Base-by-base conservation (phyloP, 2,113 vertebrate genomes). In the Oenanthe oenanthe region DNA sequence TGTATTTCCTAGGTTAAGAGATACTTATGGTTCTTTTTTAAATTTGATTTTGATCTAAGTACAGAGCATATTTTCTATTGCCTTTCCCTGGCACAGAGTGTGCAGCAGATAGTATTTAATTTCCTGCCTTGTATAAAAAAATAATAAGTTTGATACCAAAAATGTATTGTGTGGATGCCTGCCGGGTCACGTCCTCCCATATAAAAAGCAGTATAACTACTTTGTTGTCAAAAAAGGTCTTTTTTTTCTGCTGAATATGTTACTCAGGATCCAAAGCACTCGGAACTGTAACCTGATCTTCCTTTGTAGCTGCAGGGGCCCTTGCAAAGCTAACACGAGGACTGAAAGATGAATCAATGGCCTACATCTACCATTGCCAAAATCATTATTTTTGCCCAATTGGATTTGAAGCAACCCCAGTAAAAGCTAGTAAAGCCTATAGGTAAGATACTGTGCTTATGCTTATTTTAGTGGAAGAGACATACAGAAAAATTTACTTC, bases 371-470 rank as follows among this genome's bases (percentile, higher is more conserved):
- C 96, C 99, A 99, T 98, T 99, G 99, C 97, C 99, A 99, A 97
- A 99, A 99, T 97, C 99, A 99, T 97, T 99, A 99, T 96, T 99
- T 99, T 97, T 99, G 99, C 90, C 99, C 99, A 24, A 98, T 99
- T 97, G 99, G 99, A 92, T 99, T 99, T 87, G 99, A 99, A 96
- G 99, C 99, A 40, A 99, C 99, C 3, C 99, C 99, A 29, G 95
- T 99, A 67, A 99, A 99, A 98, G 98, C 99, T 47, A 98, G 98
- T 57, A 99, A 99, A 96, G 99, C 99, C 5, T 99, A 99, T 83
- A 98, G 99, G 99, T 99, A 97, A 98, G 97, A 26, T 73, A n/a
- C 14, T 71, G 36, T 60, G 5, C 18, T 82, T 77, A 38, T 67
- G 79, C 15, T 83, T 76, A 38, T 47, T 81, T 51, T 63, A 42